Evolutionary conservation across 2,888 invertebrate species (phyloP).

Genomic region (Microplitis manilae): DNA sequence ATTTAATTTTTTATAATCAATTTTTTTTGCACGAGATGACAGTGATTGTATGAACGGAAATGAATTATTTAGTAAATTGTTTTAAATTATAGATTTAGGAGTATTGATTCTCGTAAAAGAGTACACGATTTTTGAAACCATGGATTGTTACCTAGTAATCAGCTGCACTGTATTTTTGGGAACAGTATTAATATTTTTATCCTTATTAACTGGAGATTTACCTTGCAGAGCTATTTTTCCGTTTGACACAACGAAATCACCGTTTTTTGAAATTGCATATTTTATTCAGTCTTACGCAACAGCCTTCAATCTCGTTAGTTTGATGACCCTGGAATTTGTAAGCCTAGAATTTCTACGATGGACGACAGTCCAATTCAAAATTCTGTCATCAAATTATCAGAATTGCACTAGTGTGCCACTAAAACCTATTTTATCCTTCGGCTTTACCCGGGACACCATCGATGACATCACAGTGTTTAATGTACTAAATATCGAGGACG

Average conservation of each 20-base stretch:
- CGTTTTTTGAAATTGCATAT: constrained; percentile 54
- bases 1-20: too few species aligned
- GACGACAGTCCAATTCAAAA: constrained; percentile 53
- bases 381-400: constrained; percentile 54
- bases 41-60: too few species aligned
- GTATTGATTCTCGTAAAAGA: neutral
- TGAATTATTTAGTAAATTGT: too few species aligned
- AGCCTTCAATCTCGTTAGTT: constrained; percentile 51
- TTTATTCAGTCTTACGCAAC: constrained; percentile 52
- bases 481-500: neutral
- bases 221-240: constrained; percentile 61
- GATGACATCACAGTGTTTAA: neutral
- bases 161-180: neutral
- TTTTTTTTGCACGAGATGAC: too few species aligned
- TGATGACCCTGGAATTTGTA: constrained; percentile 56
- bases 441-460: neutral
- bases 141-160: neutral
- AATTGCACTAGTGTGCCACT: constrained; percentile 10
- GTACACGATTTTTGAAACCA: neutral
- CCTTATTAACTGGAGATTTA: constrained; percentile 47
- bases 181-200: neutral
- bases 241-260: constrained; percentile 53
- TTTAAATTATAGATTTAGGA: neutral
- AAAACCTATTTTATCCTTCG: neutral
- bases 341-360: constrained; percentile 51